Evolutionary conservation across 2,888 invertebrate genomes (phyloP), one percentile per base, ranked within the genome.

Genomic region (Tenodera sinensis): DNA sequence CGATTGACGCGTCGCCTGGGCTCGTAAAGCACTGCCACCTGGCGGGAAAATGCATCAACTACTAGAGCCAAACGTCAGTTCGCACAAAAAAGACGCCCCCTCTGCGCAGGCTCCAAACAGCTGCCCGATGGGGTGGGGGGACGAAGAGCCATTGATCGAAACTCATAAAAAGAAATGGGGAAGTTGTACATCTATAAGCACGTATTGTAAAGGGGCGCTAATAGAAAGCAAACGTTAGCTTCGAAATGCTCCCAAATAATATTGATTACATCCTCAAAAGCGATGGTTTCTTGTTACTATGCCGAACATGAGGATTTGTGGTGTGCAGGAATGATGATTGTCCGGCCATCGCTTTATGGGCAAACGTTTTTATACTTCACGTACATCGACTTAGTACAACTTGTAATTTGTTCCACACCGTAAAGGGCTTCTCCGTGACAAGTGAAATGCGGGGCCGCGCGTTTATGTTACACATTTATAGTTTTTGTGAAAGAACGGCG

Each of bases 11-110:
- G 71, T 87, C 85, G 81, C 71, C 81, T 30, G 30, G 28, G 89
- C 86, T 90, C 89, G 89, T 90, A 90, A 89, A 90, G 84, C 89
- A 87, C 87, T 89, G 92, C 91, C 92, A 92, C 91, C 93, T 89
- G 25, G 28, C 90, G 90, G 89, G n/a, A 30, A 84, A 90, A 28
- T 28, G 90, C 7, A 14, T 91, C 93, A 93, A 91, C 91, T 89
- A 89, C 90, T 88, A 83, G 87, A 83, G 71, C 54, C 83, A 47
- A 54, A 87, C 83, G 27, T 30, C 89, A 87, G 42, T 25, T 25
- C 54, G n/a, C n/a, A 27, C 25, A 87, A 81, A 83, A 87, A 34
- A 87, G 30, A 30, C 30, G 87, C n/a, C 25, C 83, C 71, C 12
- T 42, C 9, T 42, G 42, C 42, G 42, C 42, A 42, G 42, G 42